Conservation (phyloP, 2,888 invertebrate genomes). For the Drosophila subquinaria region DNA sequence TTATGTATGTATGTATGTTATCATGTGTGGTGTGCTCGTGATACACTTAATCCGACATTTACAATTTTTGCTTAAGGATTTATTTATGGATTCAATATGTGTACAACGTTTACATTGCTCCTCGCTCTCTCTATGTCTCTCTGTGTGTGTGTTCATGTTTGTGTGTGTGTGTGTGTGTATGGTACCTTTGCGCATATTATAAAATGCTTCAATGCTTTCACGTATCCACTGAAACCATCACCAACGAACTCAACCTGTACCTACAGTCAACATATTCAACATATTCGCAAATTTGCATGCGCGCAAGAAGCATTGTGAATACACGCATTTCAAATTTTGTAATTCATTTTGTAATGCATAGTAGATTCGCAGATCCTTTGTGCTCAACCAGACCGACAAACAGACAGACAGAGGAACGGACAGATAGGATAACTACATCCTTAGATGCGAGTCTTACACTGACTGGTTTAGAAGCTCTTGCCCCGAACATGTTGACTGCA, state of each 20-base stretch:
- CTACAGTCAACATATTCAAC: not conserved
- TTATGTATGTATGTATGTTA: slow-evolving; percentile 4
- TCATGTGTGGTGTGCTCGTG: slow-evolving; percentile 44
- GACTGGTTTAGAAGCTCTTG: slow-evolving; percentile 5
- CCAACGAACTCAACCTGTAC: not conserved
- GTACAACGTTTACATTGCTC: slow-evolving; percentile 60
- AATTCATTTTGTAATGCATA: slow-evolving; percentile 74
- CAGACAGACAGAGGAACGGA: not conserved
- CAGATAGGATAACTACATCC: slow-evolving; percentile 3
- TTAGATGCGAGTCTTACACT: slow-evolving; percentile 3
- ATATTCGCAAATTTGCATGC: slow-evolving; percentile 52
- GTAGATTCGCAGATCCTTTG: slow-evolving; percentile 22
- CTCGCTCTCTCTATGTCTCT: not conserved
- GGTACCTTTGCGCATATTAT: slow-evolving; percentile 59
- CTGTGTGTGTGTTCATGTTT: not conserved
- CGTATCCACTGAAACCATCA: slow-evolving; percentile 4
- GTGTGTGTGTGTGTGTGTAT: slow-evolving; percentile 8
- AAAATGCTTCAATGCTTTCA: slow-evolving; percentile 61
- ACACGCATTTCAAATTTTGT: slow-evolving; percentile 61
- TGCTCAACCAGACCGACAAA: slow-evolving; percentile 11
- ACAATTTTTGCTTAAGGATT: slow-evolving; percentile 82
- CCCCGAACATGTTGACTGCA: slow-evolving; percentile 14
- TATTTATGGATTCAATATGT: slow-evolving; percentile 81
- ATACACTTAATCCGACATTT: slow-evolving; percentile 81
- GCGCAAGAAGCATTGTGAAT: slow-evolving; percentile 64